A percentile compares a stretch with the other conserved stretches of the same genome.
phyloP scores from a whole-genome alignment of 2,113 vertebrate genomes.

The Amazona guildingii region DNA sequence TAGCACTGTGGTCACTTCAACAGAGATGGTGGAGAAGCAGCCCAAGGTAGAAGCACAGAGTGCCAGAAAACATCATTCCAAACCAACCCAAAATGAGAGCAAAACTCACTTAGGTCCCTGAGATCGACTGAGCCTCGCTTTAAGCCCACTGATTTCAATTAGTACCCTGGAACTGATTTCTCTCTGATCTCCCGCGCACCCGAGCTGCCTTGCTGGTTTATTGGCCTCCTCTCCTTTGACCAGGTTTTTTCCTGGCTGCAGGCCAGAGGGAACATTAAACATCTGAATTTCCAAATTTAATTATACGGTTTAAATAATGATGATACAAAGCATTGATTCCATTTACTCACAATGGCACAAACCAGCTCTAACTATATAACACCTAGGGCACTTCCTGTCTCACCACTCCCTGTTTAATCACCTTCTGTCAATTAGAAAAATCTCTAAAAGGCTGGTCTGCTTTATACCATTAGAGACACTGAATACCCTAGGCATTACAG shows the following conservation, averaged over 20 bases:
- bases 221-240: background rate
- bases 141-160: background rate
- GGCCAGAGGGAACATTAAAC: conserved; percentile 44
- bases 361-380: conserved; percentile 54
- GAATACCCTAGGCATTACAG: background rate
- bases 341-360: conserved; percentile 43
- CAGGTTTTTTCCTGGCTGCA: background rate
- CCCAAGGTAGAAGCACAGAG: background rate
- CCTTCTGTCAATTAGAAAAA: conserved; percentile 53
- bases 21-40: background rate
- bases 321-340: conserved; percentile 51
- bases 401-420: conserved; percentile 21
- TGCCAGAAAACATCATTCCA: background rate
- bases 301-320: conserved; percentile 62
- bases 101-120: background rate
- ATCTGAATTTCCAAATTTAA: conserved; percentile 56
- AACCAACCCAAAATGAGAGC: background rate
- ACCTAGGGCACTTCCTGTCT: conserved; percentile 43
- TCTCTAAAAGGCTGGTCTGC: conserved; percentile 6
- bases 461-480: conserved; percentile 14
- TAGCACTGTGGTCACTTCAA: background rate
- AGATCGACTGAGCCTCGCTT: background rate
- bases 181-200: background rate
- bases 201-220: background rate
- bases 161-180: conserved; percentile 2